phyloP scores from a whole-genome alignment of 2,797 vertebrate genomes.

The Galago senegalensis region DNA sequence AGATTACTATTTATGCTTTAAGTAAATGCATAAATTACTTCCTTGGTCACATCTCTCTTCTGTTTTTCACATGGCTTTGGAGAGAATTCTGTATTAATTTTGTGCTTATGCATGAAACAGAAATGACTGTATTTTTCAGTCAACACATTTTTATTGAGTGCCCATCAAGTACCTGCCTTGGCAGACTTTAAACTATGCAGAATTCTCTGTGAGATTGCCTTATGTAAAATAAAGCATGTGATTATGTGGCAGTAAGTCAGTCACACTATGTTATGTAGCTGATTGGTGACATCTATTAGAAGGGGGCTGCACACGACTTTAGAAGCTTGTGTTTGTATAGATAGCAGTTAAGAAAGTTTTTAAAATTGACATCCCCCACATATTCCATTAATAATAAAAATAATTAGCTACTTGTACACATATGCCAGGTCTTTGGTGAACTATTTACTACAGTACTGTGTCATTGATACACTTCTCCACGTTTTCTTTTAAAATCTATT shows the following conservation, averaged over 20 bases:
- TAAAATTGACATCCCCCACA: background rate
- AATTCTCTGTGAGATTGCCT: slow-evolving; percentile 29
- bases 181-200: background rate
- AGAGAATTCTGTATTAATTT: slow-evolving; percentile 52
- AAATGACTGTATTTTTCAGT: slow-evolving; percentile 46
- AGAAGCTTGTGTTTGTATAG: background rate
- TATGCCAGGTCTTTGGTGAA: slow-evolving; percentile 22
- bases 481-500: background rate
- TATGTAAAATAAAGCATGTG: slow-evolving; percentile 9
- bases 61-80: background rate
- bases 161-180: background rate
- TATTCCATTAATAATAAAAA: slow-evolving; percentile 43
- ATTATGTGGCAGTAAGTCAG: background rate
- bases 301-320: background rate
- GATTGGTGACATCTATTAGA: slow-evolving; percentile 10
- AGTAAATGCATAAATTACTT: slow-evolving; percentile 51
- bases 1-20: slow-evolving; percentile 45
- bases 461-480: slow-evolving; percentile 2
- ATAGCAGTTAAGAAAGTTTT: background rate
- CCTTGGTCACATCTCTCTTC: background rate
- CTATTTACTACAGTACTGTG: background rate
- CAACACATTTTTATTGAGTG: background rate
- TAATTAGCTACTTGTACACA: background rate
- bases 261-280: background rate
- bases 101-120: slow-evolving; percentile 38